Conservation (phyloP, 2,113 vertebrate genomes). For the Lanius collurio region DNA sequence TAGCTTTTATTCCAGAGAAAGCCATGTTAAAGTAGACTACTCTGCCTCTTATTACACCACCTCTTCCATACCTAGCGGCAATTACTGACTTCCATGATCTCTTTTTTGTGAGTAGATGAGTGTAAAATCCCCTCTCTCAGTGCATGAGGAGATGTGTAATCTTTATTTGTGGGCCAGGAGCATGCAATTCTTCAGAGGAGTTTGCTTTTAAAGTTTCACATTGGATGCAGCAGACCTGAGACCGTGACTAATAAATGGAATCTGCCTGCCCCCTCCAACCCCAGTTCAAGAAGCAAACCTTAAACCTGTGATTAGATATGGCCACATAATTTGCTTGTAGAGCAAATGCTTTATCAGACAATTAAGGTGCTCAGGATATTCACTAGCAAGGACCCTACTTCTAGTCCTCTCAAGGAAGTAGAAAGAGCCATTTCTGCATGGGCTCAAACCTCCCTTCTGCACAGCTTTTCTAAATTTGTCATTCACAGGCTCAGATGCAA, state of each 20-base stretch:
- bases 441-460: background rate
- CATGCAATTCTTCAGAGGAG: background rate
- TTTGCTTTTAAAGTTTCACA: background rate
- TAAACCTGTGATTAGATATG: background rate
- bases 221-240: background rate
- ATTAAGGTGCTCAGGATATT: background rate
- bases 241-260: background rate
- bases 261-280: fast-evolving
- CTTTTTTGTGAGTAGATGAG: background rate
- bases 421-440: background rate
- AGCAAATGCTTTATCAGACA: background rate
- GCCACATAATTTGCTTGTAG: background rate
- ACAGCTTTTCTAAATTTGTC: background rate
- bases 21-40: background rate
- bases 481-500: background rate
- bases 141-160: background rate
- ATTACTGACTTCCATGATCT: background rate
- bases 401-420: background rate
- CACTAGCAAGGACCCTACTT: background rate
- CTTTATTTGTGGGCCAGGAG: background rate
- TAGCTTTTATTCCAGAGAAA: background rate
- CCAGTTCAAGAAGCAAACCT: background rate
- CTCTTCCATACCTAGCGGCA: background rate
- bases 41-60: background rate
- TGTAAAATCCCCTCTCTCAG: background rate